Evolutionary conservation across 2,113 vertebrate species (phyloP).

Genomic region (Rhinolophus sinicus): DNA sequence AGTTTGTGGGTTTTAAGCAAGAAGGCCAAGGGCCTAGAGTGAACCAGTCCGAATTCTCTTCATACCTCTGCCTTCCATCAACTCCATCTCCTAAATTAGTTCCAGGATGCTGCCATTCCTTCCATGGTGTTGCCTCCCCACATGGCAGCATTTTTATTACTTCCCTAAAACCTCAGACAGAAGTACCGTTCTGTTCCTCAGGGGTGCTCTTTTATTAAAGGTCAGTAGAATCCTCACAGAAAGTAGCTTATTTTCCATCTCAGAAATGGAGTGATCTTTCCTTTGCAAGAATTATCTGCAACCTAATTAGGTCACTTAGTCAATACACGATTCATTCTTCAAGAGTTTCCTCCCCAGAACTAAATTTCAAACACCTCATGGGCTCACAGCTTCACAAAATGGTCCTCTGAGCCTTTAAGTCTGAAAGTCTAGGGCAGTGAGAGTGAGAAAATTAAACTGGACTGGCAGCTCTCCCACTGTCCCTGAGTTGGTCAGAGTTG

Average conservation of each 20-base stretch:
- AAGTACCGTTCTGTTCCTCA: slow-evolving; percentile 82
- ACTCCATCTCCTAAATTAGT: slow-evolving; percentile 83
- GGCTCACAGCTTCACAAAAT: slow-evolving; percentile 13
- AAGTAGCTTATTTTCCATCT: slow-evolving; percentile 80
- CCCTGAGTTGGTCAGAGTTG: not conserved
- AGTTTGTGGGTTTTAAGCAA: slow-evolving; percentile 83
- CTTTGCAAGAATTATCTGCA: slow-evolving; percentile 78
- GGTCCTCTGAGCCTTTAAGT: slow-evolving; percentile 18
- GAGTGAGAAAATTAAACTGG: not conserved
- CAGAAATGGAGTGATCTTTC: slow-evolving; percentile 74
- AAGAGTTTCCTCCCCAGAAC: slow-evolving; percentile 62
- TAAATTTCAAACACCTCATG: slow-evolving; percentile 40
- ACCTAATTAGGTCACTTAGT: slow-evolving; percentile 64
- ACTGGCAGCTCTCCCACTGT: not conserved
- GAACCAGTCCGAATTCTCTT: slow-evolving; percentile 82
- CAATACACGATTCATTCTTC: slow-evolving; percentile 68
- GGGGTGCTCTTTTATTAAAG: slow-evolving; percentile 82
- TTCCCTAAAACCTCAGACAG: slow-evolving; percentile 81
- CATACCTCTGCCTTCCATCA: slow-evolving; percentile 81
- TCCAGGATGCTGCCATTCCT: slow-evolving; percentile 84
- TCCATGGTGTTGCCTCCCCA: slow-evolving; percentile 82
- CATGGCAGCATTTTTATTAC: slow-evolving; percentile 82
- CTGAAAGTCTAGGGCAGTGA: not conserved
- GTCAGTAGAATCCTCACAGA: slow-evolving; percentile 81
- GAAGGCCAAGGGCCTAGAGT: slow-evolving; percentile 71